A percentile compares a stretch with the other conserved stretches of the same genome.
These are phyloP conservation scores for Lepidonotus clava DNA, from an alignment of 2,888 invertebrate species.

Conservation along the genomic window DNA sequence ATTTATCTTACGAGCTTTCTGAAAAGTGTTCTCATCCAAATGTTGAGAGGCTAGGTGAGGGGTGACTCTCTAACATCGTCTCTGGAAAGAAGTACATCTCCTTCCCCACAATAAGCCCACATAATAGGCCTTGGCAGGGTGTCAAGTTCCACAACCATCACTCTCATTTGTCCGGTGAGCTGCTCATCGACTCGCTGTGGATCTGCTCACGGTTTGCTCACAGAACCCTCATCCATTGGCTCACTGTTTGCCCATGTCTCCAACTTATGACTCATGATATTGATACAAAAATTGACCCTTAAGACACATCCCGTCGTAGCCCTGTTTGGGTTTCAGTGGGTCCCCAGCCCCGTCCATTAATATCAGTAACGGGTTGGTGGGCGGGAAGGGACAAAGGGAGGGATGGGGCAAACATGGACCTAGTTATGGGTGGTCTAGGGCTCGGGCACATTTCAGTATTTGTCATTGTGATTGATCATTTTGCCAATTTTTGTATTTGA, in stretches of 20 bases:
- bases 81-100: too few species aligned
- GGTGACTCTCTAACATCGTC: too few species aligned
- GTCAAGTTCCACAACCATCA: constrained; percentile 10
- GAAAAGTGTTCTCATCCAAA: too few species aligned
- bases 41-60: too few species aligned
- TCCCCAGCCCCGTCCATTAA: not conserved
- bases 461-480: too few species aligned
- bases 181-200: not conserved
- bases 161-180: not conserved
- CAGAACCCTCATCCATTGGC: not conserved
- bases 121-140: not conserved
- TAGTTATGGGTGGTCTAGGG: not conserved
- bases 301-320: not conserved
- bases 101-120: too few species aligned
- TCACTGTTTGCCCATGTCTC: not conserved
- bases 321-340: not conserved
- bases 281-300: constrained; percentile 43
- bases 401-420: not conserved
- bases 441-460: too few species aligned
- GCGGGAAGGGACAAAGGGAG: not conserved
- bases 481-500: too few species aligned
- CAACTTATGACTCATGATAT: constrained; percentile 49
- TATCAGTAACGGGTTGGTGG: not conserved
- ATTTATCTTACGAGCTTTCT: too few species aligned
- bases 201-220: not conserved